Percentiles rank a stretch among this genome's conserved stretches.
phyloP scores from a whole-genome alignment of 2,113 vertebrate genomes.

The Neogale vison region DNA sequence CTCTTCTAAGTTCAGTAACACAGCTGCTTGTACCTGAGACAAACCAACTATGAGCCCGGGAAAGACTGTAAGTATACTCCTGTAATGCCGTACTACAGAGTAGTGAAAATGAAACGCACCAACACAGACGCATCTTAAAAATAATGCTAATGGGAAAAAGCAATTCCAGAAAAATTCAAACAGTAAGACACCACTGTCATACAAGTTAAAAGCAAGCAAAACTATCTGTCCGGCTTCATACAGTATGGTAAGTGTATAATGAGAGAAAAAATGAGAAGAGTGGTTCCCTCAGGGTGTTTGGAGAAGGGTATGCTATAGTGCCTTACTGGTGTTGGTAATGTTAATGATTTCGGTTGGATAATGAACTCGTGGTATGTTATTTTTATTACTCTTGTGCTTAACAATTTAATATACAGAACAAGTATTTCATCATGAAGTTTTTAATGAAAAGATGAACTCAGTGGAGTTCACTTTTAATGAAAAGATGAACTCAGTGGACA shows the following conservation, averaged over 20 bases:
- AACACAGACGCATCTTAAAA: background rate
- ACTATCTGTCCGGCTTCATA: background rate
- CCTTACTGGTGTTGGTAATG: background rate
- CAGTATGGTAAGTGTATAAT: background rate
- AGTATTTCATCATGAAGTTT: background rate
- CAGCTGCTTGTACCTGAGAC: background rate
- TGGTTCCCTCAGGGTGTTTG: background rate
- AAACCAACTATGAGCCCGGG: background rate
- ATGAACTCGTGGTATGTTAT: background rate
- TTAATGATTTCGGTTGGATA: background rate
- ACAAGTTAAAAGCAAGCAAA: background rate
- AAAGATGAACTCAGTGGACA: background rate
- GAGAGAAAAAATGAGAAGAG: background rate
- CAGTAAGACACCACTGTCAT: background rate
- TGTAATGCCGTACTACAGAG: background rate
- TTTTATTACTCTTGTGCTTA: background rate
- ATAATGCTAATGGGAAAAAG: background rate
- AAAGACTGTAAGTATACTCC: background rate
- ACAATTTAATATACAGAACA: background rate
- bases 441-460: background rate
- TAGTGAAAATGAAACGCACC: slow-evolving; percentile 9
- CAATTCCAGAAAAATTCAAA: background rate
- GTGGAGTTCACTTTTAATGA: background rate
- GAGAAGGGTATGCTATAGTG: background rate
- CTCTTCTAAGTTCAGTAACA: background rate